Conservation (phyloP, 2,888 invertebrate species). For the Cephonodes hylas region DNA sequence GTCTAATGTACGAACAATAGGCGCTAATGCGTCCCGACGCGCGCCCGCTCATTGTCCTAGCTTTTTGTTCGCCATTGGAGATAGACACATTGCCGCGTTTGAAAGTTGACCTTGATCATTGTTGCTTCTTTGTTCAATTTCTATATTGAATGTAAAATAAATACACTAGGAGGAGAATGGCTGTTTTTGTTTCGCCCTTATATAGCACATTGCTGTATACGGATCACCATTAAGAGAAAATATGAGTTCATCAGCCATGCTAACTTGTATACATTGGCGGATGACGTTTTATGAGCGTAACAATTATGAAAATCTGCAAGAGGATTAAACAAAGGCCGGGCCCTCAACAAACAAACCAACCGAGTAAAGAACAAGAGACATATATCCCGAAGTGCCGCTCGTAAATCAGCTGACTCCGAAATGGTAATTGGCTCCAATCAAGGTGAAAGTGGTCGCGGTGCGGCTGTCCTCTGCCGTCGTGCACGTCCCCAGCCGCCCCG, state of each 20-base stretch:
- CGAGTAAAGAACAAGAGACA: neutral
- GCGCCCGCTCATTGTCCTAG: slow-evolving; percentile 26
- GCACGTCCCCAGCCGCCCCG: neutral
- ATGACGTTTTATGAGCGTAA: too few species aligned
- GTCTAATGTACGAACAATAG: slow-evolving; percentile 52
- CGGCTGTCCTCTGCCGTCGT: slow-evolving; percentile 32
- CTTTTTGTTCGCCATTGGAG: slow-evolving; percentile 23
- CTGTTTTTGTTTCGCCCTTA: too few species aligned
- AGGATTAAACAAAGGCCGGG: too few species aligned
- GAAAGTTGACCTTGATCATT: slow-evolving; percentile 33
- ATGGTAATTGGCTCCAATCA: slow-evolving; percentile 61
- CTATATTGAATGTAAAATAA: slow-evolving; percentile 19
- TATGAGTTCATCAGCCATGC: too few species aligned
- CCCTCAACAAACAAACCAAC: neutral
- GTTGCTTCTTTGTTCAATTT: too few species aligned
- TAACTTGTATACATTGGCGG: too few species aligned
- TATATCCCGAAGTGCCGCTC: slow-evolving; percentile 19
- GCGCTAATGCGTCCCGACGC: slow-evolving; percentile 41
- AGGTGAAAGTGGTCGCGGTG: slow-evolving; percentile 57
- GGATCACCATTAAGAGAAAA: too few species aligned
- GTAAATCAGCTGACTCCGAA: slow-evolving; percentile 42
- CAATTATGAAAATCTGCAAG: too few species aligned
- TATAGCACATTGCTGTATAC: too few species aligned
- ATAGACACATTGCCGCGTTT: slow-evolving; percentile 20
- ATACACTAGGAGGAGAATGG: too few species aligned